Percentiles rank a stretch among this genome's conserved stretches.
Conservation (phyloP, 2,888 invertebrate species). For the Alviniconcha strummeri region DNA sequence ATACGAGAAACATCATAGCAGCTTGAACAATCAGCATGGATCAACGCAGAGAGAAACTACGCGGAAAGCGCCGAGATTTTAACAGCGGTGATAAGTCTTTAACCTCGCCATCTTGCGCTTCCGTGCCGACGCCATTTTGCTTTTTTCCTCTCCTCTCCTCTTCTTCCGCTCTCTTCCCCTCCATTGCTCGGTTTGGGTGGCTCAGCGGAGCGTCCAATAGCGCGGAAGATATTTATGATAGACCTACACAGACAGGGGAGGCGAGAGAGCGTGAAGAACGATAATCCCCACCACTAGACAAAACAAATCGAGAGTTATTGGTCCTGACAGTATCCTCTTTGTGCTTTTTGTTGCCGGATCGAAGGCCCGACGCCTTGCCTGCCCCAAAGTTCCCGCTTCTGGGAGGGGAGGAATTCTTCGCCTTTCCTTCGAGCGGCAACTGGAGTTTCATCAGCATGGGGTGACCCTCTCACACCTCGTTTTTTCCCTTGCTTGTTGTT, state of each 20-base stretch:
- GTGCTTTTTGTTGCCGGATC: slow-evolving; percentile 27
- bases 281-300: slow-evolving; percentile 33
- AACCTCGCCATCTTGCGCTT: slow-evolving; percentile 4
- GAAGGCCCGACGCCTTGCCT: slow-evolving; percentile 17
- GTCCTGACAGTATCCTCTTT: slow-evolving; percentile 34
- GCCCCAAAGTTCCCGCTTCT: background rate
- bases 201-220: slow-evolving; percentile 8
- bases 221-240: slow-evolving; percentile 31
- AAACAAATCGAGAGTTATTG: slow-evolving; percentile 37
- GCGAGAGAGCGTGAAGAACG: slow-evolving; percentile 34
- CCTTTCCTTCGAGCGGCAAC: background rate
- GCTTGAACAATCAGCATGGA: slow-evolving; percentile 26
- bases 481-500: slow-evolving; percentile 21
- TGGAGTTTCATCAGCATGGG: slow-evolving; percentile 30
- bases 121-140: slow-evolving; percentile 14
- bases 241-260: slow-evolving; percentile 32
- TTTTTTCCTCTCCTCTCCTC: background rate
- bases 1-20: background rate
- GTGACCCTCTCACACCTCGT: slow-evolving; percentile 26
- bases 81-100: slow-evolving; percentile 29
- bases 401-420: background rate
- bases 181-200: slow-evolving; percentile 9
- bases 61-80: slow-evolving; percentile 15
- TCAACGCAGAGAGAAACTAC: slow-evolving; percentile 8
- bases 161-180: slow-evolving; percentile 7